phyloP scores from a whole-genome alignment of 2,888 invertebrate genomes.

The Dynastes maya region DNA sequence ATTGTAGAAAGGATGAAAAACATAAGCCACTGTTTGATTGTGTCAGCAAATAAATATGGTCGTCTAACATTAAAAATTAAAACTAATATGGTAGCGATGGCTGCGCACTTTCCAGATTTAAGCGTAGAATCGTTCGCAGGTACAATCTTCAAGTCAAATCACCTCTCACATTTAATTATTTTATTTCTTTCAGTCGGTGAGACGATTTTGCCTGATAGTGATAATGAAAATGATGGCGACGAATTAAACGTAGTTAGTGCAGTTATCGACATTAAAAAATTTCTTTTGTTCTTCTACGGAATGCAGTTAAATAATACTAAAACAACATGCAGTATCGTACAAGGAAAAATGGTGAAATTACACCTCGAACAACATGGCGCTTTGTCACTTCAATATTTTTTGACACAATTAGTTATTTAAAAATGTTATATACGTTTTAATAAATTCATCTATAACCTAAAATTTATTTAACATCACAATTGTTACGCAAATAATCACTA shows the following conservation, averaged over 20 bases:
- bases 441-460: background rate
- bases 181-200: constrained; percentile 55
- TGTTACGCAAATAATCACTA: constrained; percentile 37
- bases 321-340: constrained; percentile 84
- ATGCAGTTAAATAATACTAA: constrained; percentile 83
- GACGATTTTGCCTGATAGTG: constrained; percentile 61
- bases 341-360: constrained; percentile 83
- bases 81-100: constrained; percentile 85
- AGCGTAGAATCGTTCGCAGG: constrained; percentile 77
- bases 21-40: constrained; percentile 80
- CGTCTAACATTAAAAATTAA: constrained; percentile 82
- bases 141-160: constrained; percentile 57
- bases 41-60: constrained; percentile 83
- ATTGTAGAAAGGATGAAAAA: constrained; percentile 90
- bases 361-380: constrained; percentile 82
- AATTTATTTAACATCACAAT: constrained; percentile 36
- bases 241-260: constrained; percentile 72
- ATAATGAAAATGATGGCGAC: constrained; percentile 70
- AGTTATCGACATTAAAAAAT: constrained; percentile 84
- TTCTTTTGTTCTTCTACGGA: constrained; percentile 85
- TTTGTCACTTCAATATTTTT: constrained; percentile 85
- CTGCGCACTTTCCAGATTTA: constrained; percentile 86
- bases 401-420: constrained; percentile 77
- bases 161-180: background rate
- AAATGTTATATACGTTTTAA: constrained; percentile 20